phyloP scores from a whole-genome alignment of 2,113 vertebrate species.

The Sinocyclocheilus anophthalmus region DNA sequence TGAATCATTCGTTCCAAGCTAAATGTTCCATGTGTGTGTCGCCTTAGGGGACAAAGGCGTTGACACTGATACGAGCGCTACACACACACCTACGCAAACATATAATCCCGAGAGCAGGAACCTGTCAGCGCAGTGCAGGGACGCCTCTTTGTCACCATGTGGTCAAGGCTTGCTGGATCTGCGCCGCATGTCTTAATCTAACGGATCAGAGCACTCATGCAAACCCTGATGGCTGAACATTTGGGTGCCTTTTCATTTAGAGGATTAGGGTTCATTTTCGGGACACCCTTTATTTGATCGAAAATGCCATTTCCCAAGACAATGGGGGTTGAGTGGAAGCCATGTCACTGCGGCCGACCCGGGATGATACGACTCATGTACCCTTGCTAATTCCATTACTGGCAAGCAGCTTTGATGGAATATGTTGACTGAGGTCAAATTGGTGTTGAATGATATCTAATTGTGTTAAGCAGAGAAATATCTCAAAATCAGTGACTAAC shows the following conservation, averaged over 20 bases:
- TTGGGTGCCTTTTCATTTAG: slow-evolving; percentile 39
- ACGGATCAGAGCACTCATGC: slow-evolving; percentile 50
- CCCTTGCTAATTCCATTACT: slow-evolving; percentile 37
- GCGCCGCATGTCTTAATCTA: slow-evolving; percentile 46
- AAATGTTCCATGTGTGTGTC: slow-evolving; percentile 42
- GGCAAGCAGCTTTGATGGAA: slow-evolving; percentile 21
- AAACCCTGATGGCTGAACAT: slow-evolving; percentile 39
- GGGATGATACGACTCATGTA: slow-evolving; percentile 23
- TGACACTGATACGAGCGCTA: slow-evolving; percentile 28
- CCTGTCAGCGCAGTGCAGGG: slow-evolving; percentile 29
- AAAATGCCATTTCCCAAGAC: slow-evolving; percentile 54
- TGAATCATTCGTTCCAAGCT: slow-evolving; percentile 38
- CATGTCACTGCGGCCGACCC: slow-evolving; percentile 8
- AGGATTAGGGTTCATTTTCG: slow-evolving; percentile 55
- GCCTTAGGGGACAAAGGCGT: slow-evolving; percentile 31
- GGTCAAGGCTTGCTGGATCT: slow-evolving; percentile 37
- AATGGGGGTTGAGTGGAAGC: slow-evolving; percentile 30
- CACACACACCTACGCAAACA: slow-evolving; percentile 38
- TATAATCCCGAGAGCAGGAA: slow-evolving; percentile 10
- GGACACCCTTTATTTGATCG: slow-evolving; percentile 54
- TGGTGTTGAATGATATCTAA: neutral
- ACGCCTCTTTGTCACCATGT: slow-evolving; percentile 43
- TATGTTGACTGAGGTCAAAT: slow-evolving; percentile 3
- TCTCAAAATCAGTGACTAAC: neutral
- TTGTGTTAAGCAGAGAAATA: neutral